Conservation (phyloP, 1,140 invertebrate genomes). For the Papilio dardanus region DNA sequence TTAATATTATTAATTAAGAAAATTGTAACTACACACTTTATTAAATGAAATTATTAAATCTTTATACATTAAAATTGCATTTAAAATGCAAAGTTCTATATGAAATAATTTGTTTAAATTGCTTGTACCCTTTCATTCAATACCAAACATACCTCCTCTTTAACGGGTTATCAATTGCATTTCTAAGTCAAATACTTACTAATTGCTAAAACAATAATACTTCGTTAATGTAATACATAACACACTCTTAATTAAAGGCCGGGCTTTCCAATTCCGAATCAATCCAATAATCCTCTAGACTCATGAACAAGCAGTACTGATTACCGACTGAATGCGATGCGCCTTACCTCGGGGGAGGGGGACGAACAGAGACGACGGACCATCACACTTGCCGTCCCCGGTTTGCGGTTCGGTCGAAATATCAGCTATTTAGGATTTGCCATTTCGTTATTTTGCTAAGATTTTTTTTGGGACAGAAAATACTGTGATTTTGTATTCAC, state of each 20-base stretch:
- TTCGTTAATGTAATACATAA: neutral
- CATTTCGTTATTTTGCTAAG: neutral
- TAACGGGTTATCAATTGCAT: neutral
- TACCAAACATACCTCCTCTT: neutral
- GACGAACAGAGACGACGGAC: slow-evolving; percentile 53
- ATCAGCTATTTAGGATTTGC: neutral
- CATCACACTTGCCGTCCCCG: slow-evolving; percentile 44
- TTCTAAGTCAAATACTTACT: neutral
- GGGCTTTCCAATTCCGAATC: slow-evolving; percentile 28
- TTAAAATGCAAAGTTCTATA: too few relatives aligned
- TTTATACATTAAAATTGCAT: too few relatives aligned
- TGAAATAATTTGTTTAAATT: too few relatives aligned
- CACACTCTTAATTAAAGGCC: slow-evolving; percentile 21
- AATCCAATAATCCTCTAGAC: slow-evolving; percentile 30
- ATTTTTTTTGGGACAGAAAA: too few relatives aligned
- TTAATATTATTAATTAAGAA: too few relatives aligned
- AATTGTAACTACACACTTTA: too few relatives aligned
- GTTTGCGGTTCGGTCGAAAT: neutral
- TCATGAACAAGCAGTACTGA: slow-evolving; percentile 42
- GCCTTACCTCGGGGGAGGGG: slow-evolving; percentile 33
- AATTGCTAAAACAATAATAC: neutral
- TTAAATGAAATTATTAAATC: too few relatives aligned
- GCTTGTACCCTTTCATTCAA: neutral
- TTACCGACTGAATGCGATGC: slow-evolving; percentile 44
- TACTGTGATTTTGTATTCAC: too few relatives aligned